phyloP scores from a whole-genome alignment of 2,113 vertebrate genomes.

The Choloepus hoffmanni region DNA sequence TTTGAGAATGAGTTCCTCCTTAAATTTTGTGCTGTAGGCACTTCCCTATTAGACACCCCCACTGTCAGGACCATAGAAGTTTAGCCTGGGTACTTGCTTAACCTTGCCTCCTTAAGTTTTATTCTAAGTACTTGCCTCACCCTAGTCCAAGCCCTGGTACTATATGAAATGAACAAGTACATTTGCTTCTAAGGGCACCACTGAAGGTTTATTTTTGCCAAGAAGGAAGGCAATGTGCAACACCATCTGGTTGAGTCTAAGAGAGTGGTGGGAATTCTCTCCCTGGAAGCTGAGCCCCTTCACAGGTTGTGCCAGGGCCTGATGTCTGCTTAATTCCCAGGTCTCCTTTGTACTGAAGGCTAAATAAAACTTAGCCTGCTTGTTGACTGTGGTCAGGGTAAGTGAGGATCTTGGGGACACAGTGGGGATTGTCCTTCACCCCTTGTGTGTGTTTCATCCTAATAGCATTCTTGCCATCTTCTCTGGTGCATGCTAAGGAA shows the following conservation, averaged over 20 bases:
- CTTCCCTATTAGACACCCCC: neutral
- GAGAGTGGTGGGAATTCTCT: neutral
- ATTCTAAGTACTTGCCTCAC: neutral
- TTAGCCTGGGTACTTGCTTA: accelerated
- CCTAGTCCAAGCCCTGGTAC: neutral
- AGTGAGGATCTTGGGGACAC: neutral
- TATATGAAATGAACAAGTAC: neutral
- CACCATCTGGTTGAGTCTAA: neutral
- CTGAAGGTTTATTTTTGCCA: neutral
- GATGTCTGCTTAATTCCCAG: neutral
- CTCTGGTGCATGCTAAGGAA: neutral
- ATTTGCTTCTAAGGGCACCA: neutral
- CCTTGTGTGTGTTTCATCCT: neutral
- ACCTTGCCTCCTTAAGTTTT: neutral
- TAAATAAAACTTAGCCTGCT: neutral
- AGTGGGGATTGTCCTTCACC: too few species aligned
- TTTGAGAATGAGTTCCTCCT: too few species aligned
- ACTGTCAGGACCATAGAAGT: neutral
- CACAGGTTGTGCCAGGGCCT: neutral
- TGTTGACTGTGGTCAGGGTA: neutral
- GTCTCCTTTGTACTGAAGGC: neutral
- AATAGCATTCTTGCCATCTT: neutral
- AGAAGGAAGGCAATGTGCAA: neutral
- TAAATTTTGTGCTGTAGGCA: too few species aligned
- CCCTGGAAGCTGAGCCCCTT: neutral